Base-by-base conservation (phyloP, 1,140 invertebrate species). In the Paracyclopina nana region DNA sequence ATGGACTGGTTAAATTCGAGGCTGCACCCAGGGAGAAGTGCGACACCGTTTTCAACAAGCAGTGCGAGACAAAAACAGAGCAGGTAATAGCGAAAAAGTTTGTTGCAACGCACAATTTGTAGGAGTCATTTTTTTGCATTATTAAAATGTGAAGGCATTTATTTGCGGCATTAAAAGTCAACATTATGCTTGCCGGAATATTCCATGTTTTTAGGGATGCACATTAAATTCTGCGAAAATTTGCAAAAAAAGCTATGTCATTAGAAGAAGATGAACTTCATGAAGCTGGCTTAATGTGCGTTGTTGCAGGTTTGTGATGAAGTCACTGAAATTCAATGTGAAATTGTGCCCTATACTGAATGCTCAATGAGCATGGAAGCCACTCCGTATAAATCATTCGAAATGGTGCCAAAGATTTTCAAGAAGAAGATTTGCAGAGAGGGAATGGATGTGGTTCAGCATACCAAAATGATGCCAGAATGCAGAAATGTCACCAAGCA, bases 321-420 rank as follows among this genome's bases (percentile, higher is more conserved):
- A 14, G 45, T 48, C 9, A 48, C 45, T 9, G 45, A 48, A 22
- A 48, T 48, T 12, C 45, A 48, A 14, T 48, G 45, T 14, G 45
- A 48, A 22, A 48, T 48, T 14, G 45, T 48, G n/a, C 50, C 50
- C 50, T 52, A 40, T 41, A 52, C 50, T 8, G 50, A 52, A 27
- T 52, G 50, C 24, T 22, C 14, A 8, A 52, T 52, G 50, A 18
- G 16, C 34, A 26, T 52, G 40, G 31, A 52, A 12, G 27, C 27
- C 16, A 48, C 45, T 4, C 45, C 45, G 16, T 48, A 26, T 20
- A 48, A 48, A 29, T n/a, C 11, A 24, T 48, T 28, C 45, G 45
- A 48, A 48, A 48, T 27, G 14, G 45, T 48, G 2, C 27, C 45
- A n/a, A 48, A 48, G n/a, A 48, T 28, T 4, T 48, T 28, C 29